These are phyloP conservation scores for Smithornis capensis DNA, from an alignment of 2,113 vertebrate genomes.

Conservation along the genomic window DNA sequence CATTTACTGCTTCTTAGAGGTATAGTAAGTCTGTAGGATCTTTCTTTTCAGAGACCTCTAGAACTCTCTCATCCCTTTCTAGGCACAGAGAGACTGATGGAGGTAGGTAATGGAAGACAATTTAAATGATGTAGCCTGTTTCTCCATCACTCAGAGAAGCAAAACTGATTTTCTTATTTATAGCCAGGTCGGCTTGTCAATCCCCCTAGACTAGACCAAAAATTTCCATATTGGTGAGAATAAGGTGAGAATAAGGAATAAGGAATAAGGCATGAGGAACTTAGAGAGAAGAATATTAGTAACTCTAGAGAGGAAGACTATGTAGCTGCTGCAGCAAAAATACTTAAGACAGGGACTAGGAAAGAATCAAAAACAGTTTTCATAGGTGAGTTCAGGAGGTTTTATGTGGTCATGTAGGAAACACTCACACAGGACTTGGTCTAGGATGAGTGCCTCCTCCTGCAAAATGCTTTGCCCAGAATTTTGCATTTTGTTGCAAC, in stretches of 20 bases:
- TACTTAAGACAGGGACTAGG: neutral
- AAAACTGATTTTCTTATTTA: neutral
- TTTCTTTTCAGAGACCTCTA: neutral
- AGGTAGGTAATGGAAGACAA: neutral
- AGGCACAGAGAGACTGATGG: neutral
- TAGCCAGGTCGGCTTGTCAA: neutral
- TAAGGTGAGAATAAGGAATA: neutral
- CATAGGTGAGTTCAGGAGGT: neutral
- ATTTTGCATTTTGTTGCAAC: neutral
- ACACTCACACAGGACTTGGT: neutral
- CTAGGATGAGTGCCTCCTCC: neutral
- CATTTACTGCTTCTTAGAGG: neutral
- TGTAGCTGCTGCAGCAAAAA: neutral
- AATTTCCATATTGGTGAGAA: neutral
- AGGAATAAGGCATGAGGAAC: neutral
- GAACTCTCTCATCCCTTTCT: neutral
- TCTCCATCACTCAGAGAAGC: neutral
- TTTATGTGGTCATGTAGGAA: neutral
- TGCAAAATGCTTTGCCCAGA: neutral
- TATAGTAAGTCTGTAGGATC: neutral
- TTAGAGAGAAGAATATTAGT: neutral
- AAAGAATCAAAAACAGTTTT: neutral
- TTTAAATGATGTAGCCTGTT: neutral
- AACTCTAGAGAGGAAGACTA: neutral
- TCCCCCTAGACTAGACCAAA: neutral